Base-by-base conservation (phyloP, 2,888 invertebrate species). In the Nymphalis urticae region DNA sequence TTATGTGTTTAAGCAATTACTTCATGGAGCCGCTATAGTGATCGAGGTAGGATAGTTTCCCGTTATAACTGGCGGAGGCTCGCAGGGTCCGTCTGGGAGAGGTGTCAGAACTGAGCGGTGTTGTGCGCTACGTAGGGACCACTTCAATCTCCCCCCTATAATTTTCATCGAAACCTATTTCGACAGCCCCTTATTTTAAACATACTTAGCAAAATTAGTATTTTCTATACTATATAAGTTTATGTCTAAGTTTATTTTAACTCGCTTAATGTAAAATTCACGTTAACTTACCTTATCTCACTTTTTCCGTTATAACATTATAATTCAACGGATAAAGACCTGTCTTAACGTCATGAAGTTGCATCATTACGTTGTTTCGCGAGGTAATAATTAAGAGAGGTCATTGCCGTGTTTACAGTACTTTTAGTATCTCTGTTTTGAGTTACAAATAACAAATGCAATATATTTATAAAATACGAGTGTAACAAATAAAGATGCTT, bases 1-100 rank as follows among this genome's bases (percentile, higher is more conserved):
- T 86, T 89, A 86, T 84, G 83, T 87, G 85, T 86, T 89, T 86
- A 86, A 86, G 87, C 86, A 87, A 89, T 90, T 89, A 90, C 85
- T 81, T 76, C 80, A 77, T 82, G 80, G 78, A 81, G 78, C 77
- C 79, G 77, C 75, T 76, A 76, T 76, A 76, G 77, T 72, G 75
- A 73, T 77, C 75, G 76, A 77, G 80, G 79, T 81, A 79, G 80
- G 80, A 77, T 79, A 75, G 76, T 74, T 80, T 86, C 83, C 90
- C 90, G 90, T 90, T 90, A 91, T 90, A 90, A 91, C 89, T 84
- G 85, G 81, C 79, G 68, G 70, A 75, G 73, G 78, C 81, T 79
- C 80, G 77, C 79, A 79, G 75, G 79, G 75, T 72, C 73, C 75
- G 78, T 81, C 76, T 77, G 82, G 77, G 77, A 77, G 82, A 87